These are phyloP conservation scores for Hyperoplus immaculatus DNA, from an alignment of 2,797 vertebrate species.

Conservation along the genomic window DNA sequence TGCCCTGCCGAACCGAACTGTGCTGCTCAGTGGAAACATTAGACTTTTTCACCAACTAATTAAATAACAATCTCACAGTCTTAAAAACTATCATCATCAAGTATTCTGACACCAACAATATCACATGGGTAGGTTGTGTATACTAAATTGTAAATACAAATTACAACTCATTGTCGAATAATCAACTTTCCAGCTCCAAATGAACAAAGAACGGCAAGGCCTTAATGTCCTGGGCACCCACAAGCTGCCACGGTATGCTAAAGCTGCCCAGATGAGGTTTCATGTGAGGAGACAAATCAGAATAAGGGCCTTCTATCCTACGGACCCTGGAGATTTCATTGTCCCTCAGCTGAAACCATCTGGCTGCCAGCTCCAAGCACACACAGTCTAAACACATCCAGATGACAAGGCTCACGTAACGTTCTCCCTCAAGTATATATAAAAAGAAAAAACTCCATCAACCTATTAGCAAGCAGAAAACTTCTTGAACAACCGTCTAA, in stretches of 20 bases:
- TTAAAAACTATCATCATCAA: conserved; percentile 42
- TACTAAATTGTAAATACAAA: conserved; percentile 30
- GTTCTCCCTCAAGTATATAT: conserved; percentile 16
- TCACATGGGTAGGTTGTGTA: conserved; percentile 33
- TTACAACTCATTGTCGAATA: conserved; percentile 50
- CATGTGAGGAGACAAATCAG: conserved; percentile 61
- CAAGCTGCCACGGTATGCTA: conserved; percentile 51
- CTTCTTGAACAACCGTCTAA: conserved; percentile 31
- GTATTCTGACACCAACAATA: conserved; percentile 31
- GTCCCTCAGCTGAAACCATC: conserved; percentile 75
- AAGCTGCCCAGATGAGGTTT: conserved; percentile 71
- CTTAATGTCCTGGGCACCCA: conserved; percentile 33
- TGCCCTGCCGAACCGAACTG: no score
- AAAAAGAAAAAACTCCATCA: conserved; percentile 50
- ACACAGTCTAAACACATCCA: conserved; percentile 74
- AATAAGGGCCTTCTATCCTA: conserved; percentile 63
- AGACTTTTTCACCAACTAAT: conserved; percentile 36
- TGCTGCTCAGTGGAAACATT: no score
- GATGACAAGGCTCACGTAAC: conserved; percentile 66
- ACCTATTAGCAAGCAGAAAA: conserved; percentile 56
- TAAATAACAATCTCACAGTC: conserved; percentile 26
- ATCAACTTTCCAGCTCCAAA: conserved; percentile 29
- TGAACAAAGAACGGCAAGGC: conserved; percentile 28
- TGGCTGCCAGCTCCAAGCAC: conserved; percentile 74
- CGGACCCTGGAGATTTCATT: conserved; percentile 70